phyloP scores from a whole-genome alignment of 35 echinoderm and acorn worm genomes.

The Ophiothrix spiculata region DNA sequence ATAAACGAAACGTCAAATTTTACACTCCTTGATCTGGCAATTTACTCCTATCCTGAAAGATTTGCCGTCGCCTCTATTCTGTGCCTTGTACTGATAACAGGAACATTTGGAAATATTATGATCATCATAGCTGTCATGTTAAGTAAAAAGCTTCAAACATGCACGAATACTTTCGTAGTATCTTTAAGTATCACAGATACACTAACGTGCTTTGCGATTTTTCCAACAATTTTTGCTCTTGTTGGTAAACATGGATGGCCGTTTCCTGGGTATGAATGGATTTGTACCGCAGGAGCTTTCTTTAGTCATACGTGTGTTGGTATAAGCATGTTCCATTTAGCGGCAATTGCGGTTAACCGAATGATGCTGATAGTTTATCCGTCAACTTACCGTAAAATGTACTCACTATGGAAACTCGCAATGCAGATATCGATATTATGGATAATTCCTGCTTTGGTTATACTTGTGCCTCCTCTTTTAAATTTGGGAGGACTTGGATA shows the following conservation, averaged over 20 bases:
- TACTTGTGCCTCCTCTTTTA: constrained; percentile 28
- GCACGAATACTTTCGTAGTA: constrained; percentile 73
- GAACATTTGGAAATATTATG: constrained; percentile 52
- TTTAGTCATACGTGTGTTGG: constrained; percentile 40
- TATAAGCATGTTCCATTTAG: constrained; percentile 44
- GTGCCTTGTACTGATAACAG: constrained; percentile 23
- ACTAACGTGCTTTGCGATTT: constrained; percentile 25
- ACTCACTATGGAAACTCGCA: constrained; percentile 40
- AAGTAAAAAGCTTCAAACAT: constrained; percentile 55
- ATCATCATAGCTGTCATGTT: constrained; percentile 61
- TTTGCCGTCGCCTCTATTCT: background rate
- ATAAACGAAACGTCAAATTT: background rate
- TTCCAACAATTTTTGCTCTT: constrained; percentile 37
- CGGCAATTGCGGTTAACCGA: constrained; percentile 68
- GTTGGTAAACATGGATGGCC: constrained; percentile 57
- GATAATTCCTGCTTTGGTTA: constrained; percentile 45
- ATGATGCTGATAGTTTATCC: constrained; percentile 61
- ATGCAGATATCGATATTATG: constrained; percentile 52
- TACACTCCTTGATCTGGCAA: background rate
- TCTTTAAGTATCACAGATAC: constrained; percentile 64
- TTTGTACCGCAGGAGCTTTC: constrained; percentile 50
- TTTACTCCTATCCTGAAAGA: background rate
- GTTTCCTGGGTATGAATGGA: background rate
- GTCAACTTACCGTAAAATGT: constrained; percentile 40
- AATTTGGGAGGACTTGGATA: constrained; percentile 62